Evolutionary conservation across 2,113 vertebrate genomes (phyloP).

Genomic region (Callipepla squamata): DNA sequence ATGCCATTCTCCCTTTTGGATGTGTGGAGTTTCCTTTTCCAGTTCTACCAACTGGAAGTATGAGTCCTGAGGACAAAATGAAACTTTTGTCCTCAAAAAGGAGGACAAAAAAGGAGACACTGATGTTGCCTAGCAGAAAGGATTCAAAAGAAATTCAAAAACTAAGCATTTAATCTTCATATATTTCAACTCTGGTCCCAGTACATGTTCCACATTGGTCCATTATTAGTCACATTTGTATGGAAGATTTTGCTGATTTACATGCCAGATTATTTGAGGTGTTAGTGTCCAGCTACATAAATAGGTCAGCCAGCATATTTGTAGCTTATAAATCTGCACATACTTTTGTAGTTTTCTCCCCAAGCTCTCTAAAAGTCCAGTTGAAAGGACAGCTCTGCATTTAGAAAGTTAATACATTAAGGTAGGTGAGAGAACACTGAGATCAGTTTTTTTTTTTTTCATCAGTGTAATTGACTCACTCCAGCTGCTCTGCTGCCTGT

Average conservation of each 20-base stretch:
- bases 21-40: not conserved
- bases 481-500: not conserved
- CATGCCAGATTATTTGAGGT: not conserved
- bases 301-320: not conserved
- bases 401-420: not conserved
- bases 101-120: not conserved
- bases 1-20: not conserved
- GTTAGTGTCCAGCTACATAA: not conserved
- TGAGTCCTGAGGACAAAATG: not conserved
- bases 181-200: not conserved
- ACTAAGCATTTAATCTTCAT: not conserved
- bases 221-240: not conserved
- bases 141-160: not conserved
- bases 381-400: not conserved
- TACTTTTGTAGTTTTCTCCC: not conserved
- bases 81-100: not conserved
- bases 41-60: not conserved
- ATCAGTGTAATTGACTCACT: not conserved
- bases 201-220: not conserved
- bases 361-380: not conserved
- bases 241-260: not conserved
- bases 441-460: not conserved
- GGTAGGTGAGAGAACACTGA: not conserved
- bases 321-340: not conserved
- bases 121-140: not conserved